Base-by-base conservation (phyloP, 2,113 vertebrate genomes). In the Lethenteron camtschaticum region DNA sequence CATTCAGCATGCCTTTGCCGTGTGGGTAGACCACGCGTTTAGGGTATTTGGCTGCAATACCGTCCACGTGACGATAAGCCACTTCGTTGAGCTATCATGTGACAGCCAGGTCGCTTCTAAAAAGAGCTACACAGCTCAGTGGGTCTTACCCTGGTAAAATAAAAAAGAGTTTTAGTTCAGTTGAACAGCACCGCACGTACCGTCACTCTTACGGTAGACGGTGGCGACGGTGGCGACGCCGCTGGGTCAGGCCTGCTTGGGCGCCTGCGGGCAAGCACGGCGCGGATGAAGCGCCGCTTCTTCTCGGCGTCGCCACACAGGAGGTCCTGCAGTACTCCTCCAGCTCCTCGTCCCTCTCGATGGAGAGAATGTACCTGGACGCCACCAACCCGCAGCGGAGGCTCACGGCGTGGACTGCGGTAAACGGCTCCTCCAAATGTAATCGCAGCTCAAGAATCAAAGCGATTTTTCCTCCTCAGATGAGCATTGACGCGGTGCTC, bases 321-420 rank as follows among this genome's bases (percentile, higher is more conserved):
- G 9, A 96, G 85, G 73, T 95, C 92, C 9, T 84, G 76, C 1
- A 97, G 80, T 99, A 96, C 59, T 96, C 92, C 58, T 82, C 82
- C 66, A 97, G 85, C 79, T 97, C 92, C 0, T 95, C 90, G 55
- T 81, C 81, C 0, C 77, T 84, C 9, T 87, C 84, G 71, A 96
- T 96, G 1, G 88, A 87, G 12, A 99, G 76, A 73, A 99, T 81
- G 72, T 99, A 96, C 75, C 94, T 99, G 69, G 41, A 41, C 41
- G 41, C 41, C 41, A 41, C 41, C 41, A 7, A 41, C 41, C 41
- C 41, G 41, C 41, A 41, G 41, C 41, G 41, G 41, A 41, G 41
- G 41, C 41, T 41, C 6, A 41, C 41, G 41, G 3, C 41, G 41
- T 41, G 41, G 41, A 41, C 41, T 5, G 41, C 41, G 7, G 41